These are phyloP conservation scores for Phalacrocorax pelagicus DNA, from an alignment of 2,113 vertebrate genomes.

Conservation along the genomic window DNA sequence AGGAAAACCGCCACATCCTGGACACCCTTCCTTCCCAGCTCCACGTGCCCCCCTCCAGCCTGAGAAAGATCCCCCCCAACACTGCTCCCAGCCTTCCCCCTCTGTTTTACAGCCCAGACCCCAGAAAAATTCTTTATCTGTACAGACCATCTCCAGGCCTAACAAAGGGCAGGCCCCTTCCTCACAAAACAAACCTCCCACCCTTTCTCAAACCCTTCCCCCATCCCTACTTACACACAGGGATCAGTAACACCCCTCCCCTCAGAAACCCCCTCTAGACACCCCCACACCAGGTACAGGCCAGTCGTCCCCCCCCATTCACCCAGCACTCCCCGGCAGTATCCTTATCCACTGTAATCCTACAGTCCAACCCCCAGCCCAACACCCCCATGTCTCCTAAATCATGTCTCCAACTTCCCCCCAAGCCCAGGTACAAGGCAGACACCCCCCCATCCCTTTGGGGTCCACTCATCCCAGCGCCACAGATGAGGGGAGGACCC, in stretches of 20 bases:
- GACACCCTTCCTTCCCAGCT: background rate
- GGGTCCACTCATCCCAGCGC: background rate
- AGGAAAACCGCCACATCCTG: conserved; percentile 51
- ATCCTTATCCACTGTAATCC: background rate
- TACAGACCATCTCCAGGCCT: background rate
- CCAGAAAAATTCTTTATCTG: background rate
- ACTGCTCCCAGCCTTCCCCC: background rate
- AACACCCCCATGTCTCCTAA: too few relatives aligned
- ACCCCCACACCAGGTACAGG: background rate
- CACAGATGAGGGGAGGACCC: background rate
- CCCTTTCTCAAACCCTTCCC: background rate
- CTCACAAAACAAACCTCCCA: background rate
- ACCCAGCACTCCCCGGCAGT: background rate
- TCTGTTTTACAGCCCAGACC: background rate
- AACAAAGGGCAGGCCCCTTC: background rate
- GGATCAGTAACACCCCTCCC: fast-evolving
- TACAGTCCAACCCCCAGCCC: too few relatives aligned
- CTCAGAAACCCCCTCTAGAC: background rate
- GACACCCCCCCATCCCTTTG: background rate
- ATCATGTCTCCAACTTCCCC: too few relatives aligned
- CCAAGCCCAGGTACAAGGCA: too few relatives aligned
- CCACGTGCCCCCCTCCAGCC: background rate
- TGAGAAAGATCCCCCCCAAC: background rate
- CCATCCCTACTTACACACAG: fast-evolving
- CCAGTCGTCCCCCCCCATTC: background rate